Conservation (phyloP, 2,888 invertebrate genomes). For the Agriopis aurantiaria region DNA sequence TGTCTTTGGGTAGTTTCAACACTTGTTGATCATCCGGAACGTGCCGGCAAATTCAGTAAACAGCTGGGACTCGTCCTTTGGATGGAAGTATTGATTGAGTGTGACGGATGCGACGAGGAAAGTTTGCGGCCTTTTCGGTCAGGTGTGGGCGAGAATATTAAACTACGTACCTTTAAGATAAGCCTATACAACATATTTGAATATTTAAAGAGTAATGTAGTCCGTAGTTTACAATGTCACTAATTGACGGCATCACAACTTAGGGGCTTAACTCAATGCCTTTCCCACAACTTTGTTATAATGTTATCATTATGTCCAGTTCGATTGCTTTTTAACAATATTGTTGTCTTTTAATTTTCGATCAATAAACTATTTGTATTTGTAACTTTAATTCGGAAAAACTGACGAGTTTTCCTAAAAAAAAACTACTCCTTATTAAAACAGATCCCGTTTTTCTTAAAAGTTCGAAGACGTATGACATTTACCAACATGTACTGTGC, state of each 20-base stretch:
- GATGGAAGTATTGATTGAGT: conserved; percentile 42
- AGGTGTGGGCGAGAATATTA: conserved; percentile 15
- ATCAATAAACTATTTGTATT: too few relatives aligned
- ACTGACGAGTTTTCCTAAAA: too few relatives aligned
- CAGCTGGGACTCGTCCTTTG: conserved; percentile 43
- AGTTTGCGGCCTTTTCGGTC: conserved; percentile 29
- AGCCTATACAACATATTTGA: not conserved
- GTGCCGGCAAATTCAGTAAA: conserved; percentile 36
- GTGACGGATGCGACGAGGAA: conserved; percentile 29
- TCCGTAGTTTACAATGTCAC: not conserved
- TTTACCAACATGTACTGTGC: too few relatives aligned
- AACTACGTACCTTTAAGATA: not conserved
- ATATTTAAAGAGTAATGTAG: not conserved
- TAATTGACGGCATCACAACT: not conserved
- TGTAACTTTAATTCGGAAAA: too few relatives aligned
- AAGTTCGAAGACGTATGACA: too few relatives aligned
- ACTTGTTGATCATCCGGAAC: conserved; percentile 47
- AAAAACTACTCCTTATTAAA: too few relatives aligned
- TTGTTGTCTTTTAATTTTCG: too few relatives aligned
- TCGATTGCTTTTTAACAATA: too few relatives aligned
- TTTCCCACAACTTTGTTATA: too few relatives aligned
- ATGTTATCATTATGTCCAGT: too few relatives aligned
- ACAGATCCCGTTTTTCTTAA: too few relatives aligned
- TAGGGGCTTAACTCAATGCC: too few relatives aligned
- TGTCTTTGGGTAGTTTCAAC: conserved; percentile 8